Evolutionary conservation across 2,888 invertebrate genomes (phyloP).

Genomic region (Papilio gigon): DNA sequence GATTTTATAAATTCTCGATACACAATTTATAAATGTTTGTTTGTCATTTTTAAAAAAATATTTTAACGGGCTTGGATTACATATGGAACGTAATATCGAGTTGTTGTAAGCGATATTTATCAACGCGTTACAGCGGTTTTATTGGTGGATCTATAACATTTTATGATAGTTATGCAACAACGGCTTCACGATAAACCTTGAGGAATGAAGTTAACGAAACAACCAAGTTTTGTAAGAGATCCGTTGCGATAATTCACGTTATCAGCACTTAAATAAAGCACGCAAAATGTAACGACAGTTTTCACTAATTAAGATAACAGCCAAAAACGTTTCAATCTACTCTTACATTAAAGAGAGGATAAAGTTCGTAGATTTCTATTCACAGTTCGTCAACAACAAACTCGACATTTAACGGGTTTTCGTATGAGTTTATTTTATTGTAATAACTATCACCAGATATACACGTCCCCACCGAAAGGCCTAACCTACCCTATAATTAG

Average conservation of each 20-base stretch:
- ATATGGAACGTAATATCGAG: not conserved
- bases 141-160: constrained; percentile 5
- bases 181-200: constrained; percentile 16
- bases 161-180: constrained; percentile 19
- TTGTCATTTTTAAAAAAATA: no score
- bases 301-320: constrained; percentile 7
- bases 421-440: no score
- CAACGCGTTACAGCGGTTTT: not conserved
- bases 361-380: not conserved
- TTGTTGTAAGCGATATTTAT: not conserved
- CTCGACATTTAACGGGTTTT: no score
- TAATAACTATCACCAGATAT: no score
- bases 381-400: not conserved
- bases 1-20: no score
- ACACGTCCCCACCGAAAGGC: no score
- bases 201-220: constrained; percentile 13
- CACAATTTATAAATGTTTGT: no score
- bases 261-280: constrained; percentile 20
- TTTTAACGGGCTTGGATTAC: not conserved
- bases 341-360: not conserved
- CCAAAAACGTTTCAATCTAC: not conserved
- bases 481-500: no score
- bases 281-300: constrained; percentile 15
- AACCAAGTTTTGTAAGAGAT: constrained; percentile 16
- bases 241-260: constrained; percentile 16